These are phyloP conservation scores for Cataglyphis livida DNA, from an alignment of 2,888 invertebrate species.

Conservation along the genomic window DNA sequence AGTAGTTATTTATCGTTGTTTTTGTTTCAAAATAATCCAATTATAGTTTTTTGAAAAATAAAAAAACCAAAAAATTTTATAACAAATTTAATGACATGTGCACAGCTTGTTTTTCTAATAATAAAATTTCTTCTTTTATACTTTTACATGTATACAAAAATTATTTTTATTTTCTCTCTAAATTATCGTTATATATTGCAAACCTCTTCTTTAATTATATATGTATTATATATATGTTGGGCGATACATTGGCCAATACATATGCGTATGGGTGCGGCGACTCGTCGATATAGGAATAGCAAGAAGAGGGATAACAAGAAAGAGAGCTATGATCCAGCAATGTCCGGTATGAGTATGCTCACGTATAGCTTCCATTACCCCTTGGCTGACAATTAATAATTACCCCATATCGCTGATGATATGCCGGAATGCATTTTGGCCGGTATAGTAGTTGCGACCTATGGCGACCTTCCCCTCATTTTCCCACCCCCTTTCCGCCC, in stretches of 20 bases:
- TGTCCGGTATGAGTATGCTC: slow-evolving; percentile 49
- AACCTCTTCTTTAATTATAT: not conserved
- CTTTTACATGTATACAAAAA: not conserved
- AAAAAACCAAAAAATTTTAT: not conserved
- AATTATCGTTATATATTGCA: not conserved
- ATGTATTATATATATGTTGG: not conserved
- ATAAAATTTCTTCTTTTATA: too few species aligned
- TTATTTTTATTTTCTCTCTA: not conserved
- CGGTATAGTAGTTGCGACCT: slow-evolving; percentile 59
- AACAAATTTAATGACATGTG: not conserved
- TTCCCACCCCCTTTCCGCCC: slow-evolving; percentile 18
- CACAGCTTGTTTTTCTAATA: not conserved
- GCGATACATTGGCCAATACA: not conserved
- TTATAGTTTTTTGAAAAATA: not conserved
- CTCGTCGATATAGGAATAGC: slow-evolving; percentile 11
- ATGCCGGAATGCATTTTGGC: slow-evolving; percentile 75
- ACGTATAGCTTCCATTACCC: slow-evolving; percentile 75
- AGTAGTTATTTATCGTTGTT: not conserved
- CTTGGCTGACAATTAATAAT: slow-evolving; percentile 81
- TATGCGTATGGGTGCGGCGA: not conserved
- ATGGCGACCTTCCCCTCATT: slow-evolving; percentile 41
- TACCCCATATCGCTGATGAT: slow-evolving; percentile 79
- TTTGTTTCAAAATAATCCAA: not conserved
- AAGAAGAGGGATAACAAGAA: slow-evolving; percentile 25
- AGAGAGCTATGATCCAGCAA: slow-evolving; percentile 21